Evolutionary conservation across 53 echinoderm and acorn worm genomes (phyloP).

Genomic region (Zoroaster sp.): DNA sequence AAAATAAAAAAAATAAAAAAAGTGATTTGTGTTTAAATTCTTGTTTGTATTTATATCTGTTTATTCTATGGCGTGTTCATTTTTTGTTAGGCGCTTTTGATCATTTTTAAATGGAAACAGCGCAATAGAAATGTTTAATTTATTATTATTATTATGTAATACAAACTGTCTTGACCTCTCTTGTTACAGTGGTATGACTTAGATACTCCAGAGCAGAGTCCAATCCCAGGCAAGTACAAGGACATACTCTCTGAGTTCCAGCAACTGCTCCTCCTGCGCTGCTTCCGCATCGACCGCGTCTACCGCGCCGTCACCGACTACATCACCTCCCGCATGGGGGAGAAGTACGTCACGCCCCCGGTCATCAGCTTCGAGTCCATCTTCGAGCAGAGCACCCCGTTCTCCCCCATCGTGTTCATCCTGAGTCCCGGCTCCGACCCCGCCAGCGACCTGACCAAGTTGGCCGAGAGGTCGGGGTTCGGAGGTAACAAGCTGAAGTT

Average conservation of each 20-base stretch:
- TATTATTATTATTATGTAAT: neutral
- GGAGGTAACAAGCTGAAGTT: slow-evolving; percentile 99
- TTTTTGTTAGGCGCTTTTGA: too few species aligned
- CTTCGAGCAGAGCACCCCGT: slow-evolving; percentile 96
- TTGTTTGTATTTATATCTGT: too few species aligned
- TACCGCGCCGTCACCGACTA: slow-evolving; percentile 98
- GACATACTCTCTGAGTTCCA: slow-evolving; percentile 81
- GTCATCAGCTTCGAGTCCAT: slow-evolving; percentile 99
- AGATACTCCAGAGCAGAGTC: slow-evolving; percentile 88
- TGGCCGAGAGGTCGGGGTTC: slow-evolving; percentile 97
- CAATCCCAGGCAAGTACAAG: slow-evolving; percentile 84
- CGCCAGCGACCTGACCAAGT: slow-evolving; percentile 93
- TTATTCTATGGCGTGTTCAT: too few species aligned
- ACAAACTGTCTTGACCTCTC: neutral
- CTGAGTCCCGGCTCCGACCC: slow-evolving; percentile 98
- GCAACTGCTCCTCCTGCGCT: slow-evolving; percentile 84
- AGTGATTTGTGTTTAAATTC: too few species aligned
- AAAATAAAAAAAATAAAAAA: too few species aligned
- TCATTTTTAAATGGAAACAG: too few species aligned
- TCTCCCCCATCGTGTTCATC: slow-evolving; percentile 98
- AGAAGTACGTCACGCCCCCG: slow-evolving; percentile 99
- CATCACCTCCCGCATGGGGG: slow-evolving; percentile 91
- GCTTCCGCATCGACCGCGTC: slow-evolving; percentile 96
- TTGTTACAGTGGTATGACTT: slow-evolving; percentile 86
- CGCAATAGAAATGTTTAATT: too few species aligned